Evolutionary conservation across 2,888 invertebrate species (phyloP), one percentile per base, ranked within the genome.

Genomic region (Eumerus sabulonum): DNA sequence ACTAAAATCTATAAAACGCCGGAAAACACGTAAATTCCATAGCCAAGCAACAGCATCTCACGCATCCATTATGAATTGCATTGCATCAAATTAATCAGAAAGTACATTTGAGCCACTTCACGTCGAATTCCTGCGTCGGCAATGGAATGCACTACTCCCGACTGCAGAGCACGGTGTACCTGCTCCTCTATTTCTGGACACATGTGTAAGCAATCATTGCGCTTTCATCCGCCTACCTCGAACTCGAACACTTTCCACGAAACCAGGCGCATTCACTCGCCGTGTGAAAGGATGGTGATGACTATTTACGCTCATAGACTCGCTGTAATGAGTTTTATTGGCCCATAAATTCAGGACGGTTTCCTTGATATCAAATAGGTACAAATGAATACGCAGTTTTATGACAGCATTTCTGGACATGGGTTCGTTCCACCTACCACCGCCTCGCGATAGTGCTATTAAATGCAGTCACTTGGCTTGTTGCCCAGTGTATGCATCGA

Each of bases 401-500:
- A 63, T 48, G 60, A 67, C 63, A 66, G 54, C 48, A 27, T 16
- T 64, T 44, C 35, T 12, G 45, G 27, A 50, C 19, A 48, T 16
- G 47, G 16, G 56, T 47, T 14, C 9, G 44, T 59, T 71, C 36
- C 63, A 48, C 40, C 27, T 27, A 4, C 7, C 27, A 27, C 27
- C 7, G 2, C 7, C 27, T 4, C 27, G 7, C 27, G 2, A 27
- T 27, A 2, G 7, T 27, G 27, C 7, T 27, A 27, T 67, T 62
- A 16, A 51, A 47, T 51, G 62, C 50, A 76, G 60, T 60, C 47
- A 53, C 18, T 77, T 77, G 77, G 73, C 57, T 36, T n/a, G 35
- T 1, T 73, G 77, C 77, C 77, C 40, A 48, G 48, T n/a, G n/a
- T 45, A 38, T 73, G 19, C 81, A 83, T 82, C 74, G 82, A 84